A percentile compares a stretch with the other conserved stretches of the same genome.
Evolutionary conservation across 30 jellyfish, hydroid and myxozoan species (phyloP).

Genomic region (Hydractinia echinata): DNA sequence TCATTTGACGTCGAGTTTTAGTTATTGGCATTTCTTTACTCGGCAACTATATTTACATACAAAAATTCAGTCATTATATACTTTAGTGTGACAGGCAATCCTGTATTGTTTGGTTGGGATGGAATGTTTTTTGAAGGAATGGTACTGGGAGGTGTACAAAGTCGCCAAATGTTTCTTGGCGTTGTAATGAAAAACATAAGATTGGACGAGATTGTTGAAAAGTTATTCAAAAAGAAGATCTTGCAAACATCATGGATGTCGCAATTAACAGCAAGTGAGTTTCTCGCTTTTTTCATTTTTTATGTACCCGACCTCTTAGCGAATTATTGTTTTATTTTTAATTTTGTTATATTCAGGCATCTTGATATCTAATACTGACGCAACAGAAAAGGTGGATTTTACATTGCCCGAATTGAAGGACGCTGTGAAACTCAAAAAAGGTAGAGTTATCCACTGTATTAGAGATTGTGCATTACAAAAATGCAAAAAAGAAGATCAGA

Average conservation of each 20-base stretch:
- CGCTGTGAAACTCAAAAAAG: neutral
- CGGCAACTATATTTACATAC: too few relatives aligned
- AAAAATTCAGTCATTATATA: too few relatives aligned
- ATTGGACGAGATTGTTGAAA: conserved; percentile 21
- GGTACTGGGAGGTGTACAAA: neutral
- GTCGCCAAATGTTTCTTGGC: conserved; percentile 28
- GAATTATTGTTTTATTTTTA: neutral
- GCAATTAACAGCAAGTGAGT: conserved; percentile 1
- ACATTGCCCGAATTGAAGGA: neutral
- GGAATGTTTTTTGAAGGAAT: conserved; percentile 19
- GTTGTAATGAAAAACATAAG: conserved; percentile 20
- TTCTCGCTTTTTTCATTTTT: neutral
- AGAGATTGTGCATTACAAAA: too few relatives aligned
- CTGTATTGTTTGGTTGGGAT: conserved; percentile 16
- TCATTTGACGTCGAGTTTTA: too few relatives aligned
- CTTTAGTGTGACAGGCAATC: conserved; percentile 13
- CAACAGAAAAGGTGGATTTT: neutral
- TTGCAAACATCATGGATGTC: conserved; percentile 24
- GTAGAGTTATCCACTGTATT: neutral
- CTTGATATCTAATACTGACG: conserved; percentile 9
- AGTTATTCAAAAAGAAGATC: conserved; percentile 7
- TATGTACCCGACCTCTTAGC: too few relatives aligned
- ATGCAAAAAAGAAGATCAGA: too few relatives aligned
- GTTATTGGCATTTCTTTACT: too few relatives aligned
- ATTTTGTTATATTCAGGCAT: neutral